Percentiles rank a stretch among this genome's conserved stretches.
phyloP scores from a whole-genome alignment of 2,797 vertebrate genomes.

The Rhodeus uyekii region DNA sequence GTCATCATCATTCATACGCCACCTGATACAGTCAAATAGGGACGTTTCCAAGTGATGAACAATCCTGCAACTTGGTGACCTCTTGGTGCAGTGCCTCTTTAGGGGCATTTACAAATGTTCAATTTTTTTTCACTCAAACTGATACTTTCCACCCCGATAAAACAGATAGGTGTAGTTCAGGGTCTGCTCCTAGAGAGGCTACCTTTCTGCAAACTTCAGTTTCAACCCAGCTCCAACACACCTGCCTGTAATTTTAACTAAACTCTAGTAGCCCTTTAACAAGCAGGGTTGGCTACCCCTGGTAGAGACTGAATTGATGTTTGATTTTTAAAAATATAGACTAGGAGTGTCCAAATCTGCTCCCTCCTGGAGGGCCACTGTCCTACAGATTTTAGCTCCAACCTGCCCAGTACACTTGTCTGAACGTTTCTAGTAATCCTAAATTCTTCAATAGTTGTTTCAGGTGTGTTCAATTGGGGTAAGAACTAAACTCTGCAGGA shows the following conservation, averaged over 20 bases:
- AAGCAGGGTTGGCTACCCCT: neutral
- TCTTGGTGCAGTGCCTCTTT: neutral
- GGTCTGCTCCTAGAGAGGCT: neutral
- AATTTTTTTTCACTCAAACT: neutral
- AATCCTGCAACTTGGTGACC: neutral
- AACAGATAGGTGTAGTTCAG: neutral
- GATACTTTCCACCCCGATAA: neutral
- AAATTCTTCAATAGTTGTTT: neutral
- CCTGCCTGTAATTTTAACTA: neutral
- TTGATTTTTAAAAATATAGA: neutral
- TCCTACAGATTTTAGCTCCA: neutral
- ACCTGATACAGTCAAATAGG: neutral
- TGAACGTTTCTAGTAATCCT: neutral
- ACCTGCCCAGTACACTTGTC: neutral
- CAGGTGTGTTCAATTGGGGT: neutral
- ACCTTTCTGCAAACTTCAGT: neutral
- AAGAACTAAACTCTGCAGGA: neutral
- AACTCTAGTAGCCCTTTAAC: neutral
- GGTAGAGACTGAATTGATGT: neutral
- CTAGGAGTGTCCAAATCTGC: neutral
- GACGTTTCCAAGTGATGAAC: neutral
- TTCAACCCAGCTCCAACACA: neutral
- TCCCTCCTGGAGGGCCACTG: neutral
- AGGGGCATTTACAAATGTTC: neutral
- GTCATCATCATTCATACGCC: neutral